A percentile compares a stretch with the other conserved stretches of the same genome.
phyloP scores from a whole-genome alignment of 2,888 invertebrate genomes.

The Cephalotes varians region DNA sequence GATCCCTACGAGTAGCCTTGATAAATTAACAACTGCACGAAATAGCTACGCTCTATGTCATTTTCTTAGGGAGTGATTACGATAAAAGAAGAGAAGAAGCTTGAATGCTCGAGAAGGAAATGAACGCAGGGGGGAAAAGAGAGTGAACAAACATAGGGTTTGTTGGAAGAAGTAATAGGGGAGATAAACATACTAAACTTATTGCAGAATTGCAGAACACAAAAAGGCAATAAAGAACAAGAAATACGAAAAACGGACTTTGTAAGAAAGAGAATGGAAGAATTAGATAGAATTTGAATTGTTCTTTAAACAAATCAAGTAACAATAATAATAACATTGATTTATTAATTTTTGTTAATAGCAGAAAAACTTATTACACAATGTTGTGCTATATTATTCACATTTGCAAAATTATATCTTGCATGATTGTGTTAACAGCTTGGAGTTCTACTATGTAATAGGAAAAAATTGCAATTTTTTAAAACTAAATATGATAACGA shows the following conservation, averaged over 20 bases:
- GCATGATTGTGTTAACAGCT: background rate
- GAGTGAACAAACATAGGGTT: conserved; percentile 41
- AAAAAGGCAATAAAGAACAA: background rate
- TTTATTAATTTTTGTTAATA: background rate
- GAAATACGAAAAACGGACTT: background rate
- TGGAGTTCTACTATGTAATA: background rate
- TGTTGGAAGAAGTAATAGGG: conserved; percentile 48
- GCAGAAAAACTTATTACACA: background rate
- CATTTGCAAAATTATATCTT: background rate
- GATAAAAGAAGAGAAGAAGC: conserved; percentile 24
- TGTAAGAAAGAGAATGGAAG: background rate
- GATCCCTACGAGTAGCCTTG: conserved; percentile 30
- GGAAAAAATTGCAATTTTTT: background rate
- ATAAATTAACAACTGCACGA: conserved; percentile 53
- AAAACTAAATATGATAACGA: background rate
- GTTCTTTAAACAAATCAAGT: background rate
- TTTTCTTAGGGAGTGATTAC: conserved; percentile 52
- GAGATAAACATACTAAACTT: conserved; percentile 45
- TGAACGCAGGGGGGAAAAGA: conserved; percentile 19
- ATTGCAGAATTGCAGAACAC: conserved; percentile 28
- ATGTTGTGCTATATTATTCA: background rate
- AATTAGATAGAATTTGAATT: background rate
- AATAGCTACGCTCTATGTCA: conserved; percentile 51
- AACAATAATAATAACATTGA: background rate
- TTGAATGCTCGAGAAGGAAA: conserved; percentile 35